Evolutionary conservation across 2,797 vertebrate species (phyloP).

Genomic region (Rostrhamus sociabilis): DNA sequence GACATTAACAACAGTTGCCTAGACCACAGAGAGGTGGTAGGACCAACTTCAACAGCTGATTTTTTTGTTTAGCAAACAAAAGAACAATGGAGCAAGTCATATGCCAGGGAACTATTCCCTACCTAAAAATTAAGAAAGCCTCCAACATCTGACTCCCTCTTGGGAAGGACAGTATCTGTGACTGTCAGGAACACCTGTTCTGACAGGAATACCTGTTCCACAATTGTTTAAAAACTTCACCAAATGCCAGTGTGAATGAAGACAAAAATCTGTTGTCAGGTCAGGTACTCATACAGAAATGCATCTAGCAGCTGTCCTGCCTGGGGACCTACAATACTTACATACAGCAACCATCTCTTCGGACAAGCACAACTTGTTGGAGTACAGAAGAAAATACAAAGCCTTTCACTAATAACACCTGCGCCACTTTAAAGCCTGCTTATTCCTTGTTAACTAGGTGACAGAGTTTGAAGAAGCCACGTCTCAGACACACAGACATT

Average conservation of each 20-base stretch:
- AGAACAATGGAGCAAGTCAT: neutral
- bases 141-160: neutral
- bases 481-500: neutral
- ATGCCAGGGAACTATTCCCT: neutral
- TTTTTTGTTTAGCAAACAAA: neutral
- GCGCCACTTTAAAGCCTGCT: neutral
- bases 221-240: neutral
- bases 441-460: neutral
- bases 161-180: neutral
- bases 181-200: neutral
- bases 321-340: neutral
- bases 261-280: neutral
- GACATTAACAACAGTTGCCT: neutral
- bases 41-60: neutral
- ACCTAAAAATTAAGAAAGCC: neutral
- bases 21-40: neutral
- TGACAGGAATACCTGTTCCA: neutral
- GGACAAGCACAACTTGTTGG: neutral
- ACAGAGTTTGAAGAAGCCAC: neutral
- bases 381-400: neutral
- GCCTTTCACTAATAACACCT: neutral
- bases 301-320: neutral
- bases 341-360: neutral
- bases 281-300: neutral
- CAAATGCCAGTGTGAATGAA: neutral